A percentile compares a stretch with the other conserved stretches of the same genome.
Evolutionary conservation across 2,113 vertebrate species (phyloP).

Genomic region (Antechinus stuartii): DNA sequence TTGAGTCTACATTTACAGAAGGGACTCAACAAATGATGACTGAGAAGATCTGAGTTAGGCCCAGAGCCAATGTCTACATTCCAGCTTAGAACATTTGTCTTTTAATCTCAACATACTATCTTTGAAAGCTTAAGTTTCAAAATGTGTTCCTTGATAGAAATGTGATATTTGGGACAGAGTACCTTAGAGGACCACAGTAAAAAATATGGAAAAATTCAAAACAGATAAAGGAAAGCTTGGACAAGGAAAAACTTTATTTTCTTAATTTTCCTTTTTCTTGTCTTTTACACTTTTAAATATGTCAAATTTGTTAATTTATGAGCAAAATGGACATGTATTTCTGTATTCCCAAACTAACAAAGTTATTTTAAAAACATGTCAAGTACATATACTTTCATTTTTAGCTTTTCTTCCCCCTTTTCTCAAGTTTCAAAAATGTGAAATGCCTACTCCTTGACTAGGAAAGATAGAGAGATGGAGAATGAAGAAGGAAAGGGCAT

Average conservation of each 20-base stretch:
- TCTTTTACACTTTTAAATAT: neutral
- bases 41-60: neutral
- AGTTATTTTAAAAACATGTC: neutral
- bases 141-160: neutral
- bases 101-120: neutral
- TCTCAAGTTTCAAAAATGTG: neutral
- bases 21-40: slow-evolving; percentile 4
- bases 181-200: neutral
- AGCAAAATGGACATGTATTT: neutral
- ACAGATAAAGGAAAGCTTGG: neutral
- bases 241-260: neutral
- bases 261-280: neutral
- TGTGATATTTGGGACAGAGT: neutral
- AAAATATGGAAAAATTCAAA: neutral
- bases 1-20: neutral
- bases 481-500: neutral
- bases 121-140: neutral
- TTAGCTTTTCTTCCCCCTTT: neutral
- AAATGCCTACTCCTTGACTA: neutral
- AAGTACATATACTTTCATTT: neutral
- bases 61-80: neutral
- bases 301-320: neutral
- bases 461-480: neutral
- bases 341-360: neutral
- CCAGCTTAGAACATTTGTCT: neutral